Evolutionary conservation across 2,113 vertebrate species (phyloP).

Genomic region (Sylvilagus bachmani): DNA sequence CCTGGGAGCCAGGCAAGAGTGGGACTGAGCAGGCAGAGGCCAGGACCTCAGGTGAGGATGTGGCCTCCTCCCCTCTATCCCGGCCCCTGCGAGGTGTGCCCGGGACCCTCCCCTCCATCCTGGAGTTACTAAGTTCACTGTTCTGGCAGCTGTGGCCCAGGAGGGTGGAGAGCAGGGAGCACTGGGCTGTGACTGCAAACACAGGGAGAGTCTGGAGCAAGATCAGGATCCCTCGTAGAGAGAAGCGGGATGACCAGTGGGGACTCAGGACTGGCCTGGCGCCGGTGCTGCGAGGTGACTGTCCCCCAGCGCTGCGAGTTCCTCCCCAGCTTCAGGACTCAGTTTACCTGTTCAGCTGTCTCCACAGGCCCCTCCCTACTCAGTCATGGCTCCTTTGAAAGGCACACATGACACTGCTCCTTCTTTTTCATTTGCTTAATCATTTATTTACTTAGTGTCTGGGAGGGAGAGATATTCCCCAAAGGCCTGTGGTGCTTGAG

Average conservation of each 20-base stretch:
- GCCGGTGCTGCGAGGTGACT: background rate
- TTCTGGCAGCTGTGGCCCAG: background rate
- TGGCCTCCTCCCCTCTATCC: background rate
- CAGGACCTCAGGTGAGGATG: background rate
- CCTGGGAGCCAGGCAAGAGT: background rate
- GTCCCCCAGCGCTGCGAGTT: background rate
- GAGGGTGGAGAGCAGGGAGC: background rate
- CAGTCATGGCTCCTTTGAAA: too few relatives aligned
- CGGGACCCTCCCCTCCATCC: background rate
- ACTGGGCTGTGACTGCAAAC: background rate
- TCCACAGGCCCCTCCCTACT: background rate
- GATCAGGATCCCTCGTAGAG: too few relatives aligned
- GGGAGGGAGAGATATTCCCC: too few relatives aligned
- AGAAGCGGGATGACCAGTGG: background rate
- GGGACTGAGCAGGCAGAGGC: too few relatives aligned
- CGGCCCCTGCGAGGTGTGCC: rapidly evolving
- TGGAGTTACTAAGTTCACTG: background rate
- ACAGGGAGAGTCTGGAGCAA: background rate
- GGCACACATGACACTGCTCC: too few relatives aligned
- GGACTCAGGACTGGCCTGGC: background rate
- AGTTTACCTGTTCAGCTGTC: background rate
- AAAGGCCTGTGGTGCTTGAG: too few relatives aligned
- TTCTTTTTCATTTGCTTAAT: too few relatives aligned
- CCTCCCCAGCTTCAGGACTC: background rate
- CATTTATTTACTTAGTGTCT: too few relatives aligned